Evolutionary conservation across 1,140 invertebrate species (phyloP).

Genomic region (Neodiprion lecontei): DNA sequence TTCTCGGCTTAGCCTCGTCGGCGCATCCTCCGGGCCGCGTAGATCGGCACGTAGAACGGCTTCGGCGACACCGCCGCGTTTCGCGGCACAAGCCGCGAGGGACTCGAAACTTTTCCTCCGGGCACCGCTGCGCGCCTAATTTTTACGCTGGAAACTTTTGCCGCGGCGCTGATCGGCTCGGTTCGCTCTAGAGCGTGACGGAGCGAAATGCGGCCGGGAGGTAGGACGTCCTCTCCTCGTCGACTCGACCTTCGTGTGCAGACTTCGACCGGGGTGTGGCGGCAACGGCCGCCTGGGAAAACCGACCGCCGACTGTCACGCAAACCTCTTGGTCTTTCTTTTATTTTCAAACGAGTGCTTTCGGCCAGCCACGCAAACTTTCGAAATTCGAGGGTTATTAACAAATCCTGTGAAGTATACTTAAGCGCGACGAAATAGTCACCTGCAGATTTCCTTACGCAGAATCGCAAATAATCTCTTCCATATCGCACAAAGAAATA

Average conservation of each 20-base stretch:
- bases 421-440: too few species aligned
- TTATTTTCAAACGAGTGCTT: too few species aligned
- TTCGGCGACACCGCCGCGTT: neutral
- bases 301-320: neutral
- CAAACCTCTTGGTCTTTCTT: neutral
- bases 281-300: neutral
- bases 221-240: neutral
- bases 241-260: neutral
- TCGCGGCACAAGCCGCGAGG: neutral
- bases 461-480: too few species aligned
- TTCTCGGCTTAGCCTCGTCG: conserved; percentile 37
- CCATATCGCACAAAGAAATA: too few species aligned
- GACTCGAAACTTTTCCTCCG: conserved; percentile 9
- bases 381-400: too few species aligned
- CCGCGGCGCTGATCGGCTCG: too few species aligned
- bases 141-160: too few species aligned
- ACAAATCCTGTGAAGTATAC: too few species aligned
- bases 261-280: neutral
- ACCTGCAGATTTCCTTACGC: too few species aligned
- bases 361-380: too few species aligned
- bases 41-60: conserved; percentile 10
- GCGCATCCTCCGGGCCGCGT: conserved; percentile 21
- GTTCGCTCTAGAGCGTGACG: neutral
- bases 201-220: neutral
- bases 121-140: too few species aligned